These are phyloP conservation scores for Drosophila macrospina DNA, from an alignment of 2,888 invertebrate genomes.

Conservation along the genomic window DNA sequence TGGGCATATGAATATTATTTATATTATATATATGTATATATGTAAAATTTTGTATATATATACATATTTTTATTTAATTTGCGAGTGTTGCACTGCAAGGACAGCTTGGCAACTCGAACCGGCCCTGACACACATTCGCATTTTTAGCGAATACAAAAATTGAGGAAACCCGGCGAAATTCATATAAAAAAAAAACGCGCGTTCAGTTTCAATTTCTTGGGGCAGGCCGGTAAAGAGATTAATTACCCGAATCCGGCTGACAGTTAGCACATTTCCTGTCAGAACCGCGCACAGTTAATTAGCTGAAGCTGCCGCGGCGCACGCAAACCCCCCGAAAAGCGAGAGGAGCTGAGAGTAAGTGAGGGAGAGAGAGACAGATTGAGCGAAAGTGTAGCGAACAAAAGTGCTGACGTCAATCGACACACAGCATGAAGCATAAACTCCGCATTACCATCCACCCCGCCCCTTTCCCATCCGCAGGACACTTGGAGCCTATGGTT, in stretches of 20 bases:
- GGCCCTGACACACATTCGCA: conserved; percentile 67
- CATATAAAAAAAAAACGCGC: conserved; percentile 63
- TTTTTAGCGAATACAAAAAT: background rate
- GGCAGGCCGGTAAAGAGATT: conserved; percentile 73
- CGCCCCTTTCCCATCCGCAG: background rate
- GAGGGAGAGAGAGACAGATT: too few species aligned
- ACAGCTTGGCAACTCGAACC: conserved; percentile 27
- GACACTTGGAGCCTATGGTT: conserved; percentile 9
- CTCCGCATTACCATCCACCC: conserved; percentile 13
- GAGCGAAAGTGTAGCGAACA: conserved; percentile 31
- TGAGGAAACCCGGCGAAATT: conserved; percentile 51
- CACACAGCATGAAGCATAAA: conserved; percentile 21
- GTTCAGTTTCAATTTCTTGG: conserved; percentile 24
- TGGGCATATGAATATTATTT: conserved; percentile 36
- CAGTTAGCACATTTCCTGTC: conserved; percentile 75
- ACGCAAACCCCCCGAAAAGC: conserved; percentile 5
- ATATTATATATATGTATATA: conserved; percentile 13
- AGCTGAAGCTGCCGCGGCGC: conserved; percentile 33
- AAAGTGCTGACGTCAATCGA: conserved; percentile 57
- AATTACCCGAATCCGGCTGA: conserved; percentile 76
- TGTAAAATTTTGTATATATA: conserved; percentile 10
- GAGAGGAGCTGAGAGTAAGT: background rate
- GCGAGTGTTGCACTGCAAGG: conserved; percentile 55
- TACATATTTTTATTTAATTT: conserved; percentile 54
- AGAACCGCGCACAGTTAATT: conserved; percentile 66